phyloP scores from a whole-genome alignment of 2,797 vertebrate species.

The Microctenopoma steveboyesi region DNA sequence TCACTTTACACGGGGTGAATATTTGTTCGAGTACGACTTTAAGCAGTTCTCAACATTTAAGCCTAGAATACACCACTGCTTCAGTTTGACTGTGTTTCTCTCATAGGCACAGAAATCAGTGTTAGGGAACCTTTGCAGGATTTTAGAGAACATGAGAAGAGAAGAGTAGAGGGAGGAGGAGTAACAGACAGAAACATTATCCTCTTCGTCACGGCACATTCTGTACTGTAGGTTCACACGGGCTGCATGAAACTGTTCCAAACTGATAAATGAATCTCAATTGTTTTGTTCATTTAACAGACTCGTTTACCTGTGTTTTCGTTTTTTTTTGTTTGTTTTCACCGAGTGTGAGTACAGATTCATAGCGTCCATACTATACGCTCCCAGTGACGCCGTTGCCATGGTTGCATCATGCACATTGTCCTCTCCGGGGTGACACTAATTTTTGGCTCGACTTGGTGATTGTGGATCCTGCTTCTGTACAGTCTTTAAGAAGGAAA shows the following conservation, averaged over 20 bases:
- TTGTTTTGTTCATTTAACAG: slow-evolving; percentile 40
- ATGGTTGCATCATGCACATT: slow-evolving; percentile 63
- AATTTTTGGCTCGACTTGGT: slow-evolving; percentile 40
- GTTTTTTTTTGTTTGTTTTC: rapidly evolving
- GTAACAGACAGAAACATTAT: slow-evolving; percentile 61
- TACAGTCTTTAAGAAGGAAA: slow-evolving; percentile 17
- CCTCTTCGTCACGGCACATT: slow-evolving; percentile 60
- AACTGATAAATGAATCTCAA: slow-evolving; percentile 59
- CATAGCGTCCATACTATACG: slow-evolving; percentile 40
- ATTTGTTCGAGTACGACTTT: neutral
- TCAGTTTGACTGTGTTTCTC: slow-evolving; percentile 18
- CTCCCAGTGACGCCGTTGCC: slow-evolving; percentile 48
- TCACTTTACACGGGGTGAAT: neutral
- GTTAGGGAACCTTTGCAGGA: slow-evolving; percentile 25
- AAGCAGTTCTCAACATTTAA: neutral
- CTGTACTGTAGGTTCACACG: slow-evolving; percentile 55
- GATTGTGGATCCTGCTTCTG: slow-evolving; percentile 22
- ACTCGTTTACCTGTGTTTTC: slow-evolving; percentile 41
- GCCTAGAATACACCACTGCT: slow-evolving; percentile 14
- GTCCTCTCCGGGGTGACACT: slow-evolving; percentile 55
- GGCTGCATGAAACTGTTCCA: slow-evolving; percentile 52
- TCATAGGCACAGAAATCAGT: slow-evolving; percentile 37
- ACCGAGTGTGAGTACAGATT: slow-evolving; percentile 21
- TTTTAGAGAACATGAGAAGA: slow-evolving; percentile 40
- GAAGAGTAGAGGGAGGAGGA: slow-evolving; percentile 20